Evolutionary conservation across 2,888 invertebrate species (phyloP).

Genomic region (Pseudococcus viburni): DNA sequence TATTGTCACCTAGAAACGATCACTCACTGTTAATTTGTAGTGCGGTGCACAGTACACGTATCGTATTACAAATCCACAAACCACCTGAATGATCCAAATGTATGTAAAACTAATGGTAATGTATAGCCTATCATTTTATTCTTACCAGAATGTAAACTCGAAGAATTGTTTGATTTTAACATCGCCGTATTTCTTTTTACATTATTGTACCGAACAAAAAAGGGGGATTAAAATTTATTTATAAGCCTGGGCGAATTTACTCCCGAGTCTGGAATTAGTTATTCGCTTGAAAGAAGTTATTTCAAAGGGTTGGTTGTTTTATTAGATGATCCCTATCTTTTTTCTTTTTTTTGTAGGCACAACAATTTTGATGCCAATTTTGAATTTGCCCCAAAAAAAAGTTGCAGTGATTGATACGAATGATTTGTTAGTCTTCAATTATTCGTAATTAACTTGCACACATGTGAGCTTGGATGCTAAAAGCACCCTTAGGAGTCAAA

Average conservation of each 20-base stretch:
- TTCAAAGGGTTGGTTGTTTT: constrained; percentile 5
- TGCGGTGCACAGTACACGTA: constrained; percentile 27
- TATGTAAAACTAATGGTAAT: constrained; percentile 24
- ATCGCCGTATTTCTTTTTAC: constrained; percentile 2
- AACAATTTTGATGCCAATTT: too few relatives aligned
- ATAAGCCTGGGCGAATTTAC: background rate
- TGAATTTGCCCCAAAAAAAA: too few relatives aligned
- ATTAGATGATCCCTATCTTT: background rate
- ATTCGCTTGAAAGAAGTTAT: constrained; percentile 10
- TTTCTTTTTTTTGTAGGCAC: background rate
- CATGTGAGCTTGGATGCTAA: too few relatives aligned
- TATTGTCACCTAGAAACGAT: constrained; percentile 62
- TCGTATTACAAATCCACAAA: constrained; percentile 16
- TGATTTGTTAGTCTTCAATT: too few relatives aligned
- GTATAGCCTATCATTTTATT: constrained; percentile 24
- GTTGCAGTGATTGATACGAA: too few relatives aligned
- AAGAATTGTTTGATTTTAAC: constrained; percentile 37
- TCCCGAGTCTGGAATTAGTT: background rate
- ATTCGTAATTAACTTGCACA: too few relatives aligned
- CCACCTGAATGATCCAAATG: constrained; percentile 50
- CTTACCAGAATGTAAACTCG: constrained; percentile 26
- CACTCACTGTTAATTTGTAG: constrained; percentile 62
- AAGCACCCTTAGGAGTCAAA: too few relatives aligned
- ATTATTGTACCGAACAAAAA: constrained; percentile 8
- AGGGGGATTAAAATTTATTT: constrained; percentile 5